Percentiles rank a stretch among this genome's conserved stretches.
phyloP scores from a whole-genome alignment of 2,888 invertebrate genomes.

The Pinctada fucata region DNA sequence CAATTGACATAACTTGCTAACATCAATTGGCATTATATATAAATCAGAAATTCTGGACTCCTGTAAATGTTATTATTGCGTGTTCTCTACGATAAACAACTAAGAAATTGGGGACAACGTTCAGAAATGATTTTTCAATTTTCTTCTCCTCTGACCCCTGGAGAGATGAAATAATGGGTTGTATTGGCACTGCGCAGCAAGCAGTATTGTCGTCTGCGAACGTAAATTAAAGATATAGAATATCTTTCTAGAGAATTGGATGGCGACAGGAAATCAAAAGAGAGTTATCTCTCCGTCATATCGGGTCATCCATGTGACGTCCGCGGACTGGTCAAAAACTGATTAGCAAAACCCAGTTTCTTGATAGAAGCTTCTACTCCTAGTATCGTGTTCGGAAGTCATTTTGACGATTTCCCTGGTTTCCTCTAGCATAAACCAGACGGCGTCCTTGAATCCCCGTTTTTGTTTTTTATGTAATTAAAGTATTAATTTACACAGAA shows the following conservation, averaged over 20 bases:
- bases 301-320: too few species aligned
- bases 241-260: neutral
- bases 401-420: too few species aligned
- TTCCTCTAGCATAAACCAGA: too few species aligned
- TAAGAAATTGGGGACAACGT: neutral
- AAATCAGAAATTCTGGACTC: neutral
- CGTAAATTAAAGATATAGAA: neutral
- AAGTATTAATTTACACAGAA: too few species aligned
- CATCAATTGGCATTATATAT: neutral
- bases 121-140: constrained; percentile 1
- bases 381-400: too few species aligned
- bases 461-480: too few species aligned
- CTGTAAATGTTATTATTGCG: neutral
- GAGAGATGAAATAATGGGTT: neutral
- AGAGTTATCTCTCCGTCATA: too few species aligned
- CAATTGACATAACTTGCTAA: neutral
- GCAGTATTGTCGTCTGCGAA: neutral
- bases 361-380: too few species aligned
- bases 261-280: too few species aligned
- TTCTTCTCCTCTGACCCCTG: neutral
- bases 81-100: neutral
- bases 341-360: too few species aligned
- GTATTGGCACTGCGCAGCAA: neutral
- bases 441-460: too few species aligned
- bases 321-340: too few species aligned